phyloP scores from a whole-genome alignment of 2,797 vertebrate species.

The Discoglossus pictus region DNA sequence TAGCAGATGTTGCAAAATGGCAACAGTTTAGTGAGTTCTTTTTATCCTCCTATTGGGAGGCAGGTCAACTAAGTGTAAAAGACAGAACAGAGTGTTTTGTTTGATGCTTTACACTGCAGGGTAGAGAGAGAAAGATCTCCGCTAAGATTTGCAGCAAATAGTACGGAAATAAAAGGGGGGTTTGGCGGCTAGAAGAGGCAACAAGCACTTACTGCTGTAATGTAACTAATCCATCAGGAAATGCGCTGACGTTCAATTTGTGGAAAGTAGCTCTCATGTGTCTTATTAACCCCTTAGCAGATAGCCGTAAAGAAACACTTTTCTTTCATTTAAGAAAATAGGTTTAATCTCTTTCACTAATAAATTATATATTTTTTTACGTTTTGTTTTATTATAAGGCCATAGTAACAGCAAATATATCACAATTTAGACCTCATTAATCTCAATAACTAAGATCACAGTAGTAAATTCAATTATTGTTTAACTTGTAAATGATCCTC shows the following conservation, averaged over 20 bases:
- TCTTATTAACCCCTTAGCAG: too few species aligned
- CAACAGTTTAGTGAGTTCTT: constrained; percentile 81
- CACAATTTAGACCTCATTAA: too few species aligned
- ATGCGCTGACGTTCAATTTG: neutral
- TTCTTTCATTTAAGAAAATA: too few species aligned
- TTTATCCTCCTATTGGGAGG: constrained; percentile 76
- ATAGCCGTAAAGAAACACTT: too few species aligned
- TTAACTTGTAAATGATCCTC: too few species aligned
- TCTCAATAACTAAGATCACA: too few species aligned
- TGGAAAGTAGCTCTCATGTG: too few species aligned
- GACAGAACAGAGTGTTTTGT: constrained; percentile 80
- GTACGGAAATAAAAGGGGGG: constrained; percentile 25
- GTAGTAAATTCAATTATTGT: too few species aligned
- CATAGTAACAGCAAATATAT: too few species aligned
- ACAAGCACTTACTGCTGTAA: neutral
- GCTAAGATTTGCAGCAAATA: constrained; percentile 50
- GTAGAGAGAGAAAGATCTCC: constrained; percentile 58
- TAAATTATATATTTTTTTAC: too few species aligned
- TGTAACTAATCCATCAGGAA: constrained; percentile 11
- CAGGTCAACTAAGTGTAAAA: constrained; percentile 73
- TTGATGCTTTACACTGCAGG: constrained; percentile 73
- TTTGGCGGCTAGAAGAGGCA: constrained; percentile 2
- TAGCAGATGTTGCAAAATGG: constrained; percentile 83
- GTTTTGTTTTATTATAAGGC: too few species aligned
- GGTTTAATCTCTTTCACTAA: too few species aligned